These are phyloP conservation scores for Propsilocerus akamusi DNA, from an alignment of 1,140 invertebrate species.

Conservation along the genomic window DNA sequence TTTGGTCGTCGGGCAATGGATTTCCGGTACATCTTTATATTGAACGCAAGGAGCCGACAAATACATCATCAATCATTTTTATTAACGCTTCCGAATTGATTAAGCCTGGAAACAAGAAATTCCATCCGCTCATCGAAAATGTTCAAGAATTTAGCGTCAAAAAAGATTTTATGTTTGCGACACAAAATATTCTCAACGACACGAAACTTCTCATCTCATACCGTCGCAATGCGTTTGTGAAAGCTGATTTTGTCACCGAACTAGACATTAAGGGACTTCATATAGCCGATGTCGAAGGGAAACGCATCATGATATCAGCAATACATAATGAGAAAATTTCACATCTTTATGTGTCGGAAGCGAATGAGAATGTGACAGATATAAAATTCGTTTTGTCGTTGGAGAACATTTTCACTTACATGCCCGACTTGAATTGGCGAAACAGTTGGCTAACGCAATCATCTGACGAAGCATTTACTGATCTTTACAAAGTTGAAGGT, in stretches of 20 bases:
- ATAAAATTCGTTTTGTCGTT: slow-evolving; percentile 59
- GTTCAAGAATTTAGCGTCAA: slow-evolving; percentile 66
- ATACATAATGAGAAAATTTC: slow-evolving; percentile 51
- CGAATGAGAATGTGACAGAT: slow-evolving; percentile 30
- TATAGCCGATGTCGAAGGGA: slow-evolving; percentile 64
- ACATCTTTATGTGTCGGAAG: slow-evolving; percentile 62
- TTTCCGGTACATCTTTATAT: slow-evolving; percentile 38
- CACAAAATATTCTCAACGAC: slow-evolving; percentile 29
- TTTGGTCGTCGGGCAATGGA: slow-evolving; percentile 37
- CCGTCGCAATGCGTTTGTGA: slow-evolving; percentile 44
- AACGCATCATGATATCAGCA: slow-evolving; percentile 65
- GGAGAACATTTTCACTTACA: slow-evolving; percentile 65
- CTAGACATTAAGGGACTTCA: slow-evolving; percentile 43
- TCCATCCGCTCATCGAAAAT: slow-evolving; percentile 37
- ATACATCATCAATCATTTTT: slow-evolving; percentile 7
- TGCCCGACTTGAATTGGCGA: slow-evolving; percentile 60
- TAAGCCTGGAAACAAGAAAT: slow-evolving; percentile 15
- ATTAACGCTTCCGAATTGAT: slow-evolving; percentile 6
- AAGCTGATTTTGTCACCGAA: slow-evolving; percentile 54
- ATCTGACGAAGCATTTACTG: slow-evolving; percentile 66
- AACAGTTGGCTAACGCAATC: slow-evolving; percentile 67
- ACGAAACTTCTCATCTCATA: slow-evolving; percentile 64
- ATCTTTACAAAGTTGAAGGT: slow-evolving; percentile 73
- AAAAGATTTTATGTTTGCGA: slow-evolving; percentile 72
- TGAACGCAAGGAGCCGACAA: slow-evolving; percentile 42